Base-by-base conservation (phyloP, 2,888 invertebrate genomes). In the Synergus itoensis region DNA sequence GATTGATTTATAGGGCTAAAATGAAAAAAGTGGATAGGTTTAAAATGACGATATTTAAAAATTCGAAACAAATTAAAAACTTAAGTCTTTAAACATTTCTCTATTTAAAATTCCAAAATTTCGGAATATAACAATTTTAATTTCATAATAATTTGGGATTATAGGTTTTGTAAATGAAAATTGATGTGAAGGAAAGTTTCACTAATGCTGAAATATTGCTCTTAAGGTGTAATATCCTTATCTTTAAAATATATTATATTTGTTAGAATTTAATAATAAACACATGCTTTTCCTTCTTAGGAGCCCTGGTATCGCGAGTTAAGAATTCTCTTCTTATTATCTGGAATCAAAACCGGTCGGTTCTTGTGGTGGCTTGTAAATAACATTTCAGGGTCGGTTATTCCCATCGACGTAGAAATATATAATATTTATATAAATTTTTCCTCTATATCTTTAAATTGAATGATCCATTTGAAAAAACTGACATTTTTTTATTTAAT, bases 261-360 rank as follows among this genome's bases (percentile, higher is more conserved):
- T n/a, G 8, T n/a, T n/a, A 4, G n/a, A n/a, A 53, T n/a, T n/a
- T 8, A n/a, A 0, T 43, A 11, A 43, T 43, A 43, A 43, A 43
- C 43, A 43, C 43, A 43, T 43, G 43, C 2, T 11, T 43, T 43
- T 43, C 43, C 43, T 43, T 11, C 43, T 43, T 43, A 1, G 1
- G 11, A 43, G 11, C 11, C 43, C 9, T 9, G 11, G n/a, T 8
- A 53, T 53, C 53, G n/a, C n/a, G 8, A 53, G 8, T 53, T 53
- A n/a, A 53, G 53, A 53, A 53, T 53, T n/a, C 53, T n/a, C 53
- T n/a, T n/a, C n/a, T 53, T n/a, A 53, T 53, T 53, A 53, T n/a
- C n/a, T 53, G 2, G 53, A n/a, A 53, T n/a, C n/a, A 14, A n/a
- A 53, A 53, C n/a, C 53, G 53, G 53, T 53, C 53, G n/a, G n/a